Conservation (phyloP, 1,140 invertebrate genomes). For the fruit fly (Drosophila melanogaster) region Release_6_plus_ISO1_MT NC_004354.4:19201001-19201500, state of each 20-base stretch:
- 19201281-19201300: constrained; percentile 31
- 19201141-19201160: constrained; percentile 47
- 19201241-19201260: not conserved
- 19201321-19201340: constrained; percentile 53
- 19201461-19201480: constrained; percentile 28
- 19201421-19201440: not conserved
- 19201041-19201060: constrained; percentile 21
- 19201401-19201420: not conserved
- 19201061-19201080: too few relatives aligned
- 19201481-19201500: constrained; percentile 28
- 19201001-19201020: not conserved
- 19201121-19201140: constrained; percentile 45
- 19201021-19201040: not conserved
- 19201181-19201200: not conserved
- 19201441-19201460: constrained; percentile 12
- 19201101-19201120: constrained; percentile 51
- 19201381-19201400: not conserved
- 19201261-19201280: not conserved
- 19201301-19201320: constrained; percentile 55
- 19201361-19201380: constrained; percentile 14
- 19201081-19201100: constrained; percentile 24
- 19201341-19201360: constrained; percentile 26
- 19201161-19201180: constrained; percentile 12
- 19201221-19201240: constrained; percentile 20
- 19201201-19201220: constrained; percentile 10